A percentile compares a stretch with the other conserved stretches of the same genome.
Evolutionary conservation across 2,797 vertebrate genomes (phyloP).

Genomic region (Semotilus atromaculatus): DNA sequence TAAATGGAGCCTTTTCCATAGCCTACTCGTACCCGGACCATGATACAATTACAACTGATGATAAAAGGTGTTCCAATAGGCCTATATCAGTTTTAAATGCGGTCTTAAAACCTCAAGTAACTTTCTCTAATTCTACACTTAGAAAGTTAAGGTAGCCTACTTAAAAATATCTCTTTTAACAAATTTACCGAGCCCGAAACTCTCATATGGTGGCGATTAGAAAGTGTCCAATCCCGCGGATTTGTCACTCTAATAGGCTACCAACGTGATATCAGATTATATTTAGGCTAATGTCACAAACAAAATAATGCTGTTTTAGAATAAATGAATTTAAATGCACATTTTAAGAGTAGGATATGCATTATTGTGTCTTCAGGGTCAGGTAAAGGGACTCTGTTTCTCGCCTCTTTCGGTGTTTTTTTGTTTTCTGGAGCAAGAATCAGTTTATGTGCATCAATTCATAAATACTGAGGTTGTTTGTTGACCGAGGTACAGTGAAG

Average conservation of each 20-base stretch:
- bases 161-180: constrained; percentile 22
- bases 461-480: not conserved
- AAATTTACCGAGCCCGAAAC: not conserved
- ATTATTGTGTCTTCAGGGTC: not conserved
- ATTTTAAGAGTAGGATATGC: not conserved
- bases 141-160: not conserved
- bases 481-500: not conserved
- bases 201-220: constrained; percentile 46
- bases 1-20: not conserved
- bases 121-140: not conserved
- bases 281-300: constrained; percentile 22
- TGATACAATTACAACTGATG: not conserved
- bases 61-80: not conserved
- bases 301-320: not conserved
- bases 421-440: not conserved
- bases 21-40: not conserved
- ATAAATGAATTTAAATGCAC: not conserved
- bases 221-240: constrained; percentile 27
- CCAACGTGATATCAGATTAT: constrained; percentile 13
- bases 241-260: constrained; percentile 37
- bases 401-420: no score
- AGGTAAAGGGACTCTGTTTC: not conserved
- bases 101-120: not conserved
- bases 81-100: not conserved
- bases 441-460: not conserved